phyloP scores from a whole-genome alignment of 1,140 invertebrate genomes.

The Branchinecta lindahli region DNA sequence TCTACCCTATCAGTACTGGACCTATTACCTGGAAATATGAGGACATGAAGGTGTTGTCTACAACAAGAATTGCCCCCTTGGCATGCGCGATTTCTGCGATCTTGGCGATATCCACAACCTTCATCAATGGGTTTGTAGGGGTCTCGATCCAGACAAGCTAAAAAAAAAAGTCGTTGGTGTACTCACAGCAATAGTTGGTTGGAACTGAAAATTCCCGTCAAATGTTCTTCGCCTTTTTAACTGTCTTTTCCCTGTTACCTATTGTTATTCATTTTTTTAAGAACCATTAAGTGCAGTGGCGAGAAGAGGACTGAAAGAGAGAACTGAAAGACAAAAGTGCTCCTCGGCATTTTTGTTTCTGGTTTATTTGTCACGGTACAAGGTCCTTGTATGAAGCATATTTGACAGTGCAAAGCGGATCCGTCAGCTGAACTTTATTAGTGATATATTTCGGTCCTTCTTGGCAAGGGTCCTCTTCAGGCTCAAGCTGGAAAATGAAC shows the following conservation, averaged over 20 bases:
- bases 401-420: too few species aligned
- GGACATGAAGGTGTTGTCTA: constrained; percentile 95
- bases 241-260: background rate
- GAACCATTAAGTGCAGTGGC: too few species aligned
- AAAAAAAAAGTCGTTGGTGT: constrained; percentile 17
- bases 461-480: too few species aligned
- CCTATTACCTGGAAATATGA: constrained; percentile 67
- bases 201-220: background rate
- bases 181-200: background rate
- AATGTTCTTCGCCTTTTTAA: background rate
- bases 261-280: background rate
- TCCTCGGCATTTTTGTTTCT: too few species aligned
- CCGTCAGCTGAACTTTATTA: too few species aligned
- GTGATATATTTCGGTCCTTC: too few species aligned
- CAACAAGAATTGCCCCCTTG: constrained; percentile 55
- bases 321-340: too few species aligned
- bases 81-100: constrained; percentile 46
- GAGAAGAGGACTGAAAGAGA: too few species aligned
- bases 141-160: constrained; percentile 92
- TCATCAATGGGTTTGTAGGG: constrained; percentile 92
- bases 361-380: too few species aligned
- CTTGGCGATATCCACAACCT: constrained; percentile 72
- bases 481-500: too few species aligned
- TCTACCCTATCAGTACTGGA: too few species aligned
- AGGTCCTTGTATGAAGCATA: too few species aligned